Percentiles rank a stretch among this genome's conserved stretches.
phyloP scores from a whole-genome alignment of 2,113 vertebrate genomes.

The Urocolius indicus region DNA sequence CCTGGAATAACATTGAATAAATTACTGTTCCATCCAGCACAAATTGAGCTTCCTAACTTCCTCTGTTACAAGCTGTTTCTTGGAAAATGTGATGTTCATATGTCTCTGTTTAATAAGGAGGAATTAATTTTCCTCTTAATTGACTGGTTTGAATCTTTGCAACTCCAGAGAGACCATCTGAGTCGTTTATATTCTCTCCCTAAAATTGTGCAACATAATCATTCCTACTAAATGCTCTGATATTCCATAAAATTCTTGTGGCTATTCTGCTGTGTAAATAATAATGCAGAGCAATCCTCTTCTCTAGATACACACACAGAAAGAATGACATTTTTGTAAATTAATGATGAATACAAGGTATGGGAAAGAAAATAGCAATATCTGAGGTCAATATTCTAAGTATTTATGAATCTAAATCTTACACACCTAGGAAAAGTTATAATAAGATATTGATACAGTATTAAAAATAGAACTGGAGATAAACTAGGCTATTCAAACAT shows the following conservation, averaged over 20 bases:
- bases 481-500: not conserved
- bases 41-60: not conserved
- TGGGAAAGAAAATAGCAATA: not conserved
- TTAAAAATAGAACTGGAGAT: not conserved
- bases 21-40: not conserved
- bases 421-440: not conserved
- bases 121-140: slow-evolving; percentile 23
- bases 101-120: not conserved
- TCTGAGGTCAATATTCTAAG: not conserved
- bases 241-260: not conserved
- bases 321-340: not conserved
- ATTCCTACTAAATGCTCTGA: not conserved
- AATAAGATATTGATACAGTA: not conserved
- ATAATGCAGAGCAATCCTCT: slow-evolving; percentile 4
- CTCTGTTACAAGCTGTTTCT: slow-evolving; percentile 18
- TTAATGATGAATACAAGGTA: not conserved
- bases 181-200: not conserved
- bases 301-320: not conserved
- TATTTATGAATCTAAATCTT: not conserved
- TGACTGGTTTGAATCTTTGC: not conserved
- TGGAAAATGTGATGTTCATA: slow-evolving; percentile 21
- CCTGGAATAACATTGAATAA: not conserved
- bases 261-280: not conserved
- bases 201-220: slow-evolving; percentile 12
- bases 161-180: not conserved